phyloP scores from a whole-genome alignment of 2,888 invertebrate species.

The Agrilus cyanescens region DNA sequence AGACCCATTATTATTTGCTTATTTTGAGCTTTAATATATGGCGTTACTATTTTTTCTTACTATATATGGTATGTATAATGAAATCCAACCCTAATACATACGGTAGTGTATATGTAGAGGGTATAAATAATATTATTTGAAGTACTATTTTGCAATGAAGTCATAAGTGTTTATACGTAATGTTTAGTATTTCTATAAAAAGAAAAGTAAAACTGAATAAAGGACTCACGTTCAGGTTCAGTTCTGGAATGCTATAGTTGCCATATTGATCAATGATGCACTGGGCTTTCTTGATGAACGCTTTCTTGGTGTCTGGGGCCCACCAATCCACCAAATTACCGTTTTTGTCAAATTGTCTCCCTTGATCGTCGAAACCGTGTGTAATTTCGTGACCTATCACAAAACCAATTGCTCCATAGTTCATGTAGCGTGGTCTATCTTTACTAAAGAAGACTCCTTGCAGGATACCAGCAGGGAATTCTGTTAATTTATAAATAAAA shows the following conservation, averaged over 20 bases:
- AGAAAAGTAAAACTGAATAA: not conserved
- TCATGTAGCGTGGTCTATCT: constrained; percentile 81
- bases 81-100: too few relatives aligned
- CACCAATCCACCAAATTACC: constrained; percentile 93
- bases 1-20: too few relatives aligned
- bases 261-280: constrained; percentile 92
- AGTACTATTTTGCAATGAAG: too few relatives aligned
- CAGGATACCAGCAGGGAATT: constrained; percentile 87
- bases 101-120: too few relatives aligned
- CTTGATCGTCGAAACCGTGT: constrained; percentile 82
- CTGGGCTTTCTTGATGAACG: constrained; percentile 71
- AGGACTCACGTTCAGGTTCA: constrained; percentile 55
- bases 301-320: constrained; percentile 69
- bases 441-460: constrained; percentile 87
- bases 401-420: constrained; percentile 83
- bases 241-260: constrained; percentile 72
- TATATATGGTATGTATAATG: too few relatives aligned
- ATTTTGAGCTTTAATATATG: too few relatives aligned
- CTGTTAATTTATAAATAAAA: constrained; percentile 37
- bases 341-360: constrained; percentile 83
- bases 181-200: too few relatives aligned
- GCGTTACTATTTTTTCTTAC: too few relatives aligned
- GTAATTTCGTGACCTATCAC: constrained; percentile 90
- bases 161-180: too few relatives aligned
- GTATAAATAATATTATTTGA: too few relatives aligned